Conservation (phyloP, 2,113 vertebrate genomes). For the Heterotis niloticus region DNA sequence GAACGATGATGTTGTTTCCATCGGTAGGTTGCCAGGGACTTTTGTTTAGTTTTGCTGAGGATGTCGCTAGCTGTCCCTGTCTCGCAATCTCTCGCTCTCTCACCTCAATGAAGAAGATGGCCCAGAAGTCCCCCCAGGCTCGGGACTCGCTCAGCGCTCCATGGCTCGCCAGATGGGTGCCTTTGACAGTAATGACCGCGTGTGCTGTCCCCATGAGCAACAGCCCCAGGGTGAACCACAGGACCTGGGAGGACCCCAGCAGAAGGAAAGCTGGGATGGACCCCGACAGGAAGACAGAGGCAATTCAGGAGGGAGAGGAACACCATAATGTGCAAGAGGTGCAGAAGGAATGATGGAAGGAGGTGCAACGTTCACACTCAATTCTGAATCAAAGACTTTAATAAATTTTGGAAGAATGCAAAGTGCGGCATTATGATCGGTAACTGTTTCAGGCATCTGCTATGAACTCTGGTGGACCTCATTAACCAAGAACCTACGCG, state of each 20-base stretch:
- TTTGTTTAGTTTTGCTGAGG: background rate
- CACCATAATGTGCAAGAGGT: background rate
- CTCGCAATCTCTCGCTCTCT: slow-evolving; percentile 22
- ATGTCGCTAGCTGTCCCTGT: background rate
- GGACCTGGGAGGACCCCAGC: slow-evolving; percentile 60
- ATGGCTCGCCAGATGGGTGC: slow-evolving; percentile 84
- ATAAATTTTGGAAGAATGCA: background rate
- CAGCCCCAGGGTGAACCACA: slow-evolving; percentile 65
- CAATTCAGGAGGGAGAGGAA: background rate
- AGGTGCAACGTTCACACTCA: background rate
- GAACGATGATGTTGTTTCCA: too few species aligned
- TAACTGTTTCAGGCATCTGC: too few species aligned
- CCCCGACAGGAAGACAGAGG: background rate
- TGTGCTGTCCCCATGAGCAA: slow-evolving; percentile 73
- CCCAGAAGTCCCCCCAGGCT: slow-evolving; percentile 74
- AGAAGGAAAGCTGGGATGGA: slow-evolving; percentile 74
- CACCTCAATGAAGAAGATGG: slow-evolving; percentile 90
- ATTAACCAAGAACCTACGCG: too few species aligned
- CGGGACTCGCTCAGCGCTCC: slow-evolving; percentile 74
- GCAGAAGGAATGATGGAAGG: background rate
- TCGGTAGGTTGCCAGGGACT: too few species aligned
- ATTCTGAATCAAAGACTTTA: background rate
- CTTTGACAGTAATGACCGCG: slow-evolving; percentile 76
- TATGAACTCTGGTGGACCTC: too few species aligned
- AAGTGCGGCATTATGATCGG: background rate